Evolutionary conservation across 1,140 invertebrate species (phyloP), one percentile per base, ranked within the genome.

Genomic region (Stratiolaelaps scimitus): DNA sequence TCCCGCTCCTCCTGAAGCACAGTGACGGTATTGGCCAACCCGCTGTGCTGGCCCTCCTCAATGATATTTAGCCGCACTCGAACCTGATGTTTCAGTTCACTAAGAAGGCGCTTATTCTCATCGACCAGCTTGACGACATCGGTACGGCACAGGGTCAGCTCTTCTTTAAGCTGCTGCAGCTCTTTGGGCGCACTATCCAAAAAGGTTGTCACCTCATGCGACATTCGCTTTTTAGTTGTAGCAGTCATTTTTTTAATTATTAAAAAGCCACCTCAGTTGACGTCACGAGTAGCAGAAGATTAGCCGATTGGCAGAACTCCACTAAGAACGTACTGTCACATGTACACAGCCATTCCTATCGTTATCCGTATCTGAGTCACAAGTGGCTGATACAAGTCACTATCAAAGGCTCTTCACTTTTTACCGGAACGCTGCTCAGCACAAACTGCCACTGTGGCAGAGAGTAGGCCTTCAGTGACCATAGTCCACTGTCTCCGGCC

Each of bases 1-100:
- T 60, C 53, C 20, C 53, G 53, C 53, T 60, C 53, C 20, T 60
- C 53, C 34, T 60, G 53, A 26, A 60, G 53, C 2, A 34, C 15
- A 1, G 53, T 23, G 17, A 60, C 15, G 13, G 34, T 34, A 29
- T 60, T 23, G 20, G 53, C 53, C 26, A 29, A 29, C 26, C 53
- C 53, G 10, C 15, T 4, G 23, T 60, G 26, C 10, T 23, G 26
- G 23, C 10, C 17, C 17, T 60, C 53, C 13, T 20, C 53, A 13
- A 60, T 60, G 2, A 34, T 29, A 10, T 60, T 60, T 13, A 60
- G 20, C 13, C 53, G 53, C 4, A 60, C 53, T 4, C 23, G 53
- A 26, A 60, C 53, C 20, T 60, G 53, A 26, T 60, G 53, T 23
- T 60, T 60, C 13, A 60, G 10, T 23, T 60, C 53, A 26, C 1